Evolutionary conservation across 2,888 invertebrate genomes (phyloP), one percentile per base, ranked within the genome.

Genomic region (Tiliacea citrago): DNA sequence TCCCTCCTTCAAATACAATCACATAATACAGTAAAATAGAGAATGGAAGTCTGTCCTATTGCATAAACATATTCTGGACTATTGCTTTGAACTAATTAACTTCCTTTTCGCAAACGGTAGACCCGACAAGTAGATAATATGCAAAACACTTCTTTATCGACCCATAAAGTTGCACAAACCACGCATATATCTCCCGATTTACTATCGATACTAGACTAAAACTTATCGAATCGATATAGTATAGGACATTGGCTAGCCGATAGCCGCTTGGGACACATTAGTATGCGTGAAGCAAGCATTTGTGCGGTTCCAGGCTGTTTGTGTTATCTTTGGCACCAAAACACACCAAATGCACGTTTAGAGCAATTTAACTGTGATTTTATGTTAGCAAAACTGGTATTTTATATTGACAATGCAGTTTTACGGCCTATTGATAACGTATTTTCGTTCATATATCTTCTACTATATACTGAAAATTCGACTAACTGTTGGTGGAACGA

Each of bases 241-340:
- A 82, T 58, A 77, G 82, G 24, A 72, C 73, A 69, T 80, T 68
- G 57, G 69, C 63, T 67, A 69, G 68, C 60, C 71, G 76, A 75
- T 77, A 71, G 68, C 65, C 75, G 68, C 73, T 61, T 55, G 83
- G 82, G 76, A 77, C 80, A 73, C 77, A 86, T 86, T 86, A 87
- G 86, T 87, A 86, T 86, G 78, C 86, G 80, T 80, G 71, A 75
- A 75, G 83, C 77, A 80, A 76, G 80, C 77, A 87, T 77, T 78
- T 82, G 85, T 86, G 65, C 69, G 67, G 73, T 68, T 51, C 68
- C 75, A 60, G 70, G 45, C 82, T 73, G 77, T 82, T 81, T 77
- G 65, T 75, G 85, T 79, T 85, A 85, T 85, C 82, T 85, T 86
- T 86, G 82, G 77, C 87, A 79, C 77, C 77, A 75, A 79, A 82